These are phyloP conservation scores for Parascotia fuliginaria DNA, from an alignment of 2,888 invertebrate species.

Conservation along the genomic window DNA sequence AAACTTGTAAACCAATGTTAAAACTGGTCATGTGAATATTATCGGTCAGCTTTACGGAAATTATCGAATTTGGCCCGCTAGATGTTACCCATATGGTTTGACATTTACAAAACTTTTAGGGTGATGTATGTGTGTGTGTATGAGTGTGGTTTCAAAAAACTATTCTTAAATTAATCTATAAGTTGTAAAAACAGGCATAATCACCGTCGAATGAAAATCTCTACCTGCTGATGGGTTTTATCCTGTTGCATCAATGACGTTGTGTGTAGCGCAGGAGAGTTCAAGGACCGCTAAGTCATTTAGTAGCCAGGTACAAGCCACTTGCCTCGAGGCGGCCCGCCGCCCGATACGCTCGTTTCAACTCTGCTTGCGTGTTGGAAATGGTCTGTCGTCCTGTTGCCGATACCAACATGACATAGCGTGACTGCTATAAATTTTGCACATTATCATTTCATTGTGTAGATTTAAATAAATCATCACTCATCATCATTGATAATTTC, in stretches of 20 bases:
- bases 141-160: background rate
- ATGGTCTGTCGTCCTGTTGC: slow-evolving; percentile 56
- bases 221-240: slow-evolving; percentile 40
- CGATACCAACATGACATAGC: slow-evolving; percentile 28
- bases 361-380: slow-evolving; percentile 61
- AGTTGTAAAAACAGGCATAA: slow-evolving; percentile 9
- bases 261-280: slow-evolving; percentile 52
- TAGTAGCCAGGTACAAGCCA: slow-evolving; percentile 67
- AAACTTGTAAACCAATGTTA: slow-evolving; percentile 27
- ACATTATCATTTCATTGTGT: slow-evolving; percentile 7
- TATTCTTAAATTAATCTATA: background rate
- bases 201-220: slow-evolving; percentile 15
- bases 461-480: background rate
- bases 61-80: slow-evolving; percentile 26
- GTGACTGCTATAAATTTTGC: slow-evolving; percentile 19
- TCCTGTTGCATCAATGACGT: slow-evolving; percentile 53
- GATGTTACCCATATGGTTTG: slow-evolving; percentile 11
- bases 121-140: too few relatives aligned
- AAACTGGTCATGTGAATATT: slow-evolving; percentile 49
- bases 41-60: slow-evolving; percentile 40
- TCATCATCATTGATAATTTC: slow-evolving; percentile 3
- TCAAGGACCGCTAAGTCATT: slow-evolving; percentile 71
- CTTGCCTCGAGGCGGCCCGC: slow-evolving; percentile 55
- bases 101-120: slow-evolving; percentile 20
- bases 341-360: slow-evolving; percentile 51